Conservation (phyloP, 2,888 invertebrate species). For the Melangyna quadrimaculata region DNA sequence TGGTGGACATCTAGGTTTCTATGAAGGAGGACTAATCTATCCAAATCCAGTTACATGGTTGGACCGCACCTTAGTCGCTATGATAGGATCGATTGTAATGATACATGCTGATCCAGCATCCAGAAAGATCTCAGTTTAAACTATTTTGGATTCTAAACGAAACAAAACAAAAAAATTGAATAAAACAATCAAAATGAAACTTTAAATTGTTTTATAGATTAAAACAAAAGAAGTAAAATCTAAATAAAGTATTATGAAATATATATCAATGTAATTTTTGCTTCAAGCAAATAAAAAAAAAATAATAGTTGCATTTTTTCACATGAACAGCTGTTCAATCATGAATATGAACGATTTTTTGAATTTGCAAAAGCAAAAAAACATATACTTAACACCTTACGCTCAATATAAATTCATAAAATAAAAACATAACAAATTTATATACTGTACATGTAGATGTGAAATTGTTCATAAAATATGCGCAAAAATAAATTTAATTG, state of each 20-base stretch:
- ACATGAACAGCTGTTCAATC: not conserved
- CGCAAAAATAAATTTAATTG: constrained; percentile 74
- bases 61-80: constrained; percentile 92
- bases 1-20: constrained; percentile 97
- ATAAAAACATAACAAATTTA: constrained; percentile 32
- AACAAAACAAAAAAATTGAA: not conserved
- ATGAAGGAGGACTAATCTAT: constrained; percentile 93
- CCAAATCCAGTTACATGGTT: constrained; percentile 96
- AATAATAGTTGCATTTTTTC: constrained; percentile 24
- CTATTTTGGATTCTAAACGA: constrained; percentile 6
- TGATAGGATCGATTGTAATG: constrained; percentile 87
- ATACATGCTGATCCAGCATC: constrained; percentile 75
- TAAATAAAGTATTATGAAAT: constrained; percentile 22
- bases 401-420: constrained; percentile 47
- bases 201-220: constrained; percentile 48
- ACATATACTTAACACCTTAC: constrained; percentile 18
- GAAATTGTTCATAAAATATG: constrained; percentile 25
- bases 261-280: constrained; percentile 27
- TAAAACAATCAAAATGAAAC: constrained; percentile 36
- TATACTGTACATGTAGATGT: too few species aligned
- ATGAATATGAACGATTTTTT: not conserved
- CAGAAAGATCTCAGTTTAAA: constrained; percentile 64
- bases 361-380: constrained; percentile 9
- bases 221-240: constrained; percentile 33
- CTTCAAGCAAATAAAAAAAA: constrained; percentile 29